These are phyloP conservation scores for Dermochelys coriacea DNA, from an alignment of 2,797 vertebrate genomes.

Conservation along the genomic window DNA sequence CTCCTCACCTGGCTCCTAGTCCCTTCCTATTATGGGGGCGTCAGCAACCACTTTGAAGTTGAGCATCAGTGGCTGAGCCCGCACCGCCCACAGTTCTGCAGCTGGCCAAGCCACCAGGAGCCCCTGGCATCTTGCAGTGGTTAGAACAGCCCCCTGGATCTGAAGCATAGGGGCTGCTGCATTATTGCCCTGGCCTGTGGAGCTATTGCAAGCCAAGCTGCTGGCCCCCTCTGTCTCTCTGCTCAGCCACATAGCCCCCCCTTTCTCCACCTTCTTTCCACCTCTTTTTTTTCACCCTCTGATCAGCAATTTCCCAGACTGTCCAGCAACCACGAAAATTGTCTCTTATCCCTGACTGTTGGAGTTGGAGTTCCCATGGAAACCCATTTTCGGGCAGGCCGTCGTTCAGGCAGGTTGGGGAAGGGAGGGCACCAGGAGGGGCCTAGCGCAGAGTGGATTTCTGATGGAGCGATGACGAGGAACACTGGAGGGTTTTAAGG, in stretches of 20 bases:
- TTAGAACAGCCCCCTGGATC: not conserved
- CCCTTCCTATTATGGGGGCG: not conserved
- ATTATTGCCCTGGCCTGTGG: not conserved
- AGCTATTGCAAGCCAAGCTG: not conserved
- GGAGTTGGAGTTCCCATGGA: constrained; percentile 86
- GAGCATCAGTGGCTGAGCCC: not conserved
- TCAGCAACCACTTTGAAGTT: not conserved
- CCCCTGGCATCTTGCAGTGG: not conserved
- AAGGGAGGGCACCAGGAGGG: constrained; percentile 74
- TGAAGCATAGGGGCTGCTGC: not conserved
- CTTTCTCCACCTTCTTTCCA: not conserved
- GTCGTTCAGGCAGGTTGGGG: constrained; percentile 82
- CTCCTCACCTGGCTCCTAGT: not conserved
- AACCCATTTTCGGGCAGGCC: constrained; percentile 84
- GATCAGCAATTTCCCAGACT: constrained; percentile 60
- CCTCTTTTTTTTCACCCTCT: constrained; percentile 54
- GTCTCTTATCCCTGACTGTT: constrained; percentile 74
- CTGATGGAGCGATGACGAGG: not conserved
- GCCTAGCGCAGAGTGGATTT: not conserved
- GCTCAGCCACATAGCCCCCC: not conserved
- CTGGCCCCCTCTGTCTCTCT: not conserved
- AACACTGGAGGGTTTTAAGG: not conserved
- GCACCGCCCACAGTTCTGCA: not conserved
- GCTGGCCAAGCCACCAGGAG: not conserved
- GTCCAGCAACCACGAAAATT: constrained; percentile 64